Percentiles rank a stretch among this genome's conserved stretches.
phyloP scores from a whole-genome alignment of 1,140 invertebrate species.

The Trichonephila clavata region DNA sequence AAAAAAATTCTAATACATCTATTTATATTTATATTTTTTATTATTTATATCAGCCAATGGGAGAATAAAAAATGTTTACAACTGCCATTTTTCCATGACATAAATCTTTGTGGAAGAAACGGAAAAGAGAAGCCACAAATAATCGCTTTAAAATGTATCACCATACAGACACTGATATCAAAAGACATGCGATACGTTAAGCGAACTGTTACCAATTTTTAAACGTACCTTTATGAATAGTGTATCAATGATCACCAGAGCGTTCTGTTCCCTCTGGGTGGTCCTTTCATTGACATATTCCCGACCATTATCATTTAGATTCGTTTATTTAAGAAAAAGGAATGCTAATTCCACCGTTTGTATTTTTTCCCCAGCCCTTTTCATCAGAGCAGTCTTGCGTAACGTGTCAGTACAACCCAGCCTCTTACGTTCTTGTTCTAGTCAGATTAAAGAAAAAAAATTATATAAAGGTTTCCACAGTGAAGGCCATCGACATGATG shows the following conservation, averaged over 20 bases:
- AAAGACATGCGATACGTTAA: neutral
- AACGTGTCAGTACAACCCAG: neutral
- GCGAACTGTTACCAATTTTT: neutral
- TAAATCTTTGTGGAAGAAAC: too few relatives aligned
- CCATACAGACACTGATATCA: neutral
- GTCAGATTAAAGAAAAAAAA: neutral
- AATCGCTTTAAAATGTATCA: neutral
- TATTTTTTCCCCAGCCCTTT: neutral
- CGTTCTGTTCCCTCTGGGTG: conserved; percentile 2
- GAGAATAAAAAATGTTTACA: too few relatives aligned
- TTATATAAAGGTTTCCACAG: neutral
- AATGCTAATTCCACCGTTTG: conserved; percentile 19
- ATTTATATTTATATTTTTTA: too few relatives aligned
- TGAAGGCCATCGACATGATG: conserved; percentile 6
- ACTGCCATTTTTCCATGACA: too few relatives aligned
- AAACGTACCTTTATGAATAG: neutral
- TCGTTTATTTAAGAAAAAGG: conserved; percentile 35
- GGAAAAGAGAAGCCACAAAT: neutral
- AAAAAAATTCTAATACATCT: too few relatives aligned
- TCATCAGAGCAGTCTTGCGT: conserved; percentile 9
- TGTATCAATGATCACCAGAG: conserved; percentile 10
- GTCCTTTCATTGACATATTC: conserved; percentile 19
- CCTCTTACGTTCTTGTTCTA: neutral
- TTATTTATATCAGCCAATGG: too few relatives aligned
- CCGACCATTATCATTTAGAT: conserved; percentile 20